These are phyloP conservation scores for Herpailurus yagouaroundi DNA, from an alignment of 2,113 vertebrate species.

Conservation along the genomic window DNA sequence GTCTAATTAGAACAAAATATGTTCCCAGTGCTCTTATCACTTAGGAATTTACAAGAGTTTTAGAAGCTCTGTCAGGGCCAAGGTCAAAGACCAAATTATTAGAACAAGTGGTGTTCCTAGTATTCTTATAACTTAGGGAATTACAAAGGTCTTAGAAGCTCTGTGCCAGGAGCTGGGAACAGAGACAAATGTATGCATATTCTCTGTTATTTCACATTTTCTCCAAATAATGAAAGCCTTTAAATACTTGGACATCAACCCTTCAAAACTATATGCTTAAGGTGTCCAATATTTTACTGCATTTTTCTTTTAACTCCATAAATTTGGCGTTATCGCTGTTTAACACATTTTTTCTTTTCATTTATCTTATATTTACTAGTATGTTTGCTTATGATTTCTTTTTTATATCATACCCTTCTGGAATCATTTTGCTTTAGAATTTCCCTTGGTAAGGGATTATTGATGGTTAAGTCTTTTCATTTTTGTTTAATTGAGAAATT, in stretches of 20 bases:
- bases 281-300: background rate
- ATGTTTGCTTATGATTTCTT: background rate
- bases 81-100: background rate
- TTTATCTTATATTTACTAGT: background rate
- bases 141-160: background rate
- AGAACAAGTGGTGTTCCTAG: background rate
- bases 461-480: background rate
- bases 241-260: background rate
- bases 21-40: background rate
- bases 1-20: background rate
- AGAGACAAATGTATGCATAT: background rate
- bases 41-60: background rate
- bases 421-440: conserved; percentile 43
- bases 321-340: background rate
- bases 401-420: background rate
- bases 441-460: conserved; percentile 5
- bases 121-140: background rate
- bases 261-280: background rate
- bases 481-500: conserved; percentile 37
- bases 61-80: background rate
- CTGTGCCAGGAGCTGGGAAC: background rate
- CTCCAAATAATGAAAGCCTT: background rate
- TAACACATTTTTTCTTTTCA: background rate
- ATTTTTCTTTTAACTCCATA: background rate
- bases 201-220: background rate